Percentiles rank a stretch among this genome's conserved stretches.
Conservation (phyloP, 2,797 vertebrate species). For the Coregonus ussuriensis region DNA sequence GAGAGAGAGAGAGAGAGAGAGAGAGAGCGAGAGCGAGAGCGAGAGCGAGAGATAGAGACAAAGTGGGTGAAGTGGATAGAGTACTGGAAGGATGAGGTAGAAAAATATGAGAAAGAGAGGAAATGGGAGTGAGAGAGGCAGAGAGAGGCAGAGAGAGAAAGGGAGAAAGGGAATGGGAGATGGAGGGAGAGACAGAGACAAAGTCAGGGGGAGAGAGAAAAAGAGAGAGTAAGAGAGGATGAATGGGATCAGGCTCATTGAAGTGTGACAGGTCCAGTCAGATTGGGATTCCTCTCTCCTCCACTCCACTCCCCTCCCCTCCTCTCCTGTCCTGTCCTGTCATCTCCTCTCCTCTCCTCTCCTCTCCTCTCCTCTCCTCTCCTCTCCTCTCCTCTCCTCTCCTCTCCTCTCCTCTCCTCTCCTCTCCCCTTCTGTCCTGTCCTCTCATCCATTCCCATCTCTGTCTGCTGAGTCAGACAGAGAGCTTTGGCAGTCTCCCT, state of each 20-base stretch:
- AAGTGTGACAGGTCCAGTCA: conserved; percentile 5
- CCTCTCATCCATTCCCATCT: background rate
- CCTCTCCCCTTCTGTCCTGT: too few relatives aligned
- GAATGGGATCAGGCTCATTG: background rate
- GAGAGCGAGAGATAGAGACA: background rate
- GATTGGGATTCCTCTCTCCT: background rate
- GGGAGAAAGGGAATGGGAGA: too few relatives aligned
- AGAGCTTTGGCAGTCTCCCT: background rate
- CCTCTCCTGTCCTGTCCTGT: too few relatives aligned
- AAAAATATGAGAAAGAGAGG: background rate
- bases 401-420: too few relatives aligned
- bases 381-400: too few relatives aligned
- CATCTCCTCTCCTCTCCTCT: too few relatives aligned
- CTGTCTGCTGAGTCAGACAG: conserved; percentile 6
- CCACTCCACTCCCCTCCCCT: too few relatives aligned
- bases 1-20: background rate
- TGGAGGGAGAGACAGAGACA: background rate
- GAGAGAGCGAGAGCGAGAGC: background rate
- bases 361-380: too few relatives aligned
- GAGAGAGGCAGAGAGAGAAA: background rate
- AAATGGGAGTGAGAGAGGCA: background rate
- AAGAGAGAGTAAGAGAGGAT: background rate
- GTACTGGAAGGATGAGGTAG: too few relatives aligned
- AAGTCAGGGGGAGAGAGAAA: background rate
- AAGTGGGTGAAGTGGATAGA: too few relatives aligned